Evolutionary conservation across 2,888 invertebrate species (phyloP).

Genomic region (Ellobium chinense): DNA sequence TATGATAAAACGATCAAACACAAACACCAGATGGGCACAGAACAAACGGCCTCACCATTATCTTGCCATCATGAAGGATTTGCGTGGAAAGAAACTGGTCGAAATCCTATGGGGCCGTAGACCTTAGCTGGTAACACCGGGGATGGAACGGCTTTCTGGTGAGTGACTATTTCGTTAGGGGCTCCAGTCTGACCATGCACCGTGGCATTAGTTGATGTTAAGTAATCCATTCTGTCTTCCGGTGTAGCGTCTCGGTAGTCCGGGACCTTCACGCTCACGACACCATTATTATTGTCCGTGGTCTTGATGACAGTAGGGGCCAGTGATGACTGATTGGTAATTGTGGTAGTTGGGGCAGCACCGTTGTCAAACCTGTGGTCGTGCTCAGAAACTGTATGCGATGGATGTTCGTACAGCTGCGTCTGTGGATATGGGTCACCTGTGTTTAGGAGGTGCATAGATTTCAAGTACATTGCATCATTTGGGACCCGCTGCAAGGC

Average conservation of each 20-base stretch:
- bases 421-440: neutral
- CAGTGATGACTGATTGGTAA: neutral
- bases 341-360: neutral
- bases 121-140: constrained; percentile 44
- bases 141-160: neutral
- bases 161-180: neutral
- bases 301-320: neutral
- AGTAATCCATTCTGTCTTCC: constrained; percentile 2
- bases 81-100: constrained; percentile 42
- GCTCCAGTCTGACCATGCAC: neutral
- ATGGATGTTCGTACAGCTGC: neutral
- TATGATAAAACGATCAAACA: too few relatives aligned
- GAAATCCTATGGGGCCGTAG: constrained; percentile 46
- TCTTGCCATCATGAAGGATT: neutral
- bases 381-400: too few relatives aligned
- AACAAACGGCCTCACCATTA: neutral
- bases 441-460: neutral
- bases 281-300: constrained; percentile 42
- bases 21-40: neutral
- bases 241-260: constrained; percentile 53
- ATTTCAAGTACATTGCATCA: neutral
- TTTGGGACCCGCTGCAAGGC: neutral
- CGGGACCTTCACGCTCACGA: constrained; percentile 55
- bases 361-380: too few relatives aligned
- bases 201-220: neutral